These are phyloP conservation scores for Myiotriccus ornatus DNA, from an alignment of 2,797 vertebrate species.

Conservation along the genomic window DNA sequence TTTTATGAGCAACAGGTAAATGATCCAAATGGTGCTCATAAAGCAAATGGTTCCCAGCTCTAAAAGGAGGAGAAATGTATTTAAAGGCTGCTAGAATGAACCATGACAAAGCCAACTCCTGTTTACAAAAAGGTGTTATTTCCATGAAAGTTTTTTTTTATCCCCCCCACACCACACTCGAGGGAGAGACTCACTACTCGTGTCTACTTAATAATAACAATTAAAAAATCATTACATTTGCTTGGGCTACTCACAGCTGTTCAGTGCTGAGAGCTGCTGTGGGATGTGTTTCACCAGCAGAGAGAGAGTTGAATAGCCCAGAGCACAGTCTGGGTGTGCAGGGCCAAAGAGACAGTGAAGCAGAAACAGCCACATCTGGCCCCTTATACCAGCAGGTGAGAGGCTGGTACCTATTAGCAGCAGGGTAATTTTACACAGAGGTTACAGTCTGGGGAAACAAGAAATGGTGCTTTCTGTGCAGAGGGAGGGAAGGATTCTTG, in stretches of 20 bases:
- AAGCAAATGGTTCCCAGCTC: conserved; percentile 53
- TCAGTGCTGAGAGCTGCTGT: neutral
- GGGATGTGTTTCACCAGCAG: neutral
- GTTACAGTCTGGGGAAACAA: neutral
- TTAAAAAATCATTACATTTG: neutral
- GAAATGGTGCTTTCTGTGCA: neutral
- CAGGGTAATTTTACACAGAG: neutral
- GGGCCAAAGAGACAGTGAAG: neutral
- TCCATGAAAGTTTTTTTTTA: neutral
- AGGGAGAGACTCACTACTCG: neutral
- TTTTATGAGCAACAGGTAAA: conserved; percentile 63
- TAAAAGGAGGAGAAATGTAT: conserved; percentile 45
- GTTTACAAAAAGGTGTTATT: neutral
- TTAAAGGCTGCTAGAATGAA: conserved; percentile 34
- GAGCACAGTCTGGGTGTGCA: neutral
- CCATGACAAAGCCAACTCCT: neutral
- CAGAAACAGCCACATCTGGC: neutral
- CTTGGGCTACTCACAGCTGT: neutral
- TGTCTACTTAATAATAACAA: neutral
- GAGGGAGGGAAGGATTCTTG: neutral
- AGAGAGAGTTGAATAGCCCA: neutral
- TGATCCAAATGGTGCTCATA: conserved; percentile 62
- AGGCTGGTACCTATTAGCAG: neutral
- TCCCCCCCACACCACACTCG: neutral
- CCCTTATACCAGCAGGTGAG: neutral